phyloP scores from a whole-genome alignment of 2,797 vertebrate genomes.

The Psittacula echo region DNA sequence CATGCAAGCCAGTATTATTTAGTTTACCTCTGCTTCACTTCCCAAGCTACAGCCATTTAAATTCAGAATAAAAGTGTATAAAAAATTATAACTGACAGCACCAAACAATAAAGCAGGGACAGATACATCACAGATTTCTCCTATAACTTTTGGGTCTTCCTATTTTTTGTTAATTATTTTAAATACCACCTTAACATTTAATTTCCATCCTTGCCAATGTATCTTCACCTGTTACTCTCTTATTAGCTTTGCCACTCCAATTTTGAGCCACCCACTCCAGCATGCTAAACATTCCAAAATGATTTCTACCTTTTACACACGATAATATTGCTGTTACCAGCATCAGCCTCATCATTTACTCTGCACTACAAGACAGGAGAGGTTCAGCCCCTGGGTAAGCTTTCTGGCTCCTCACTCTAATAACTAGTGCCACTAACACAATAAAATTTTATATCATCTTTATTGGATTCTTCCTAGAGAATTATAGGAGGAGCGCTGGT shows the following conservation, averaged over 20 bases:
- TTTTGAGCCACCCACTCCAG: not conserved
- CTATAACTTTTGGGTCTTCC: not conserved
- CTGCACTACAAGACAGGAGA: constrained; percentile 49
- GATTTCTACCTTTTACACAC: constrained; percentile 28
- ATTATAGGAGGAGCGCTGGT: constrained; percentile 43
- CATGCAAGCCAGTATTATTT: not conserved
- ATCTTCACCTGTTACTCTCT: not conserved
- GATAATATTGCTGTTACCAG: not conserved
- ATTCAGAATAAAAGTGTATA: not conserved
- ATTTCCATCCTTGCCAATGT: not conserved
- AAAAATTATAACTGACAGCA: not conserved
- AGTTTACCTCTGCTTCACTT: not conserved
- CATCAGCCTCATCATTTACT: constrained; percentile 48
- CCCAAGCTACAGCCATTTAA: not conserved
- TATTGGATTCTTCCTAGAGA: constrained; percentile 70
- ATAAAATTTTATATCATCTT: constrained; percentile 75
- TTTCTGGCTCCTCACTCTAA: constrained; percentile 72
- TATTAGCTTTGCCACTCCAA: constrained; percentile 22
- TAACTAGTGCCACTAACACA: constrained; percentile 74
- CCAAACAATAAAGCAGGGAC: not conserved
- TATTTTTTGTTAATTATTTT: not conserved
- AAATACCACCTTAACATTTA: not conserved
- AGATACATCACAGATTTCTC: not conserved
- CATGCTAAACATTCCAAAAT: constrained; percentile 31
- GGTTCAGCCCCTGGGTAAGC: constrained; percentile 59